Percentiles rank a stretch among this genome's conserved stretches.
These are phyloP conservation scores for Aphaenogaster floridana DNA, from an alignment of 1,140 invertebrate species.

Conservation along the genomic window DNA sequence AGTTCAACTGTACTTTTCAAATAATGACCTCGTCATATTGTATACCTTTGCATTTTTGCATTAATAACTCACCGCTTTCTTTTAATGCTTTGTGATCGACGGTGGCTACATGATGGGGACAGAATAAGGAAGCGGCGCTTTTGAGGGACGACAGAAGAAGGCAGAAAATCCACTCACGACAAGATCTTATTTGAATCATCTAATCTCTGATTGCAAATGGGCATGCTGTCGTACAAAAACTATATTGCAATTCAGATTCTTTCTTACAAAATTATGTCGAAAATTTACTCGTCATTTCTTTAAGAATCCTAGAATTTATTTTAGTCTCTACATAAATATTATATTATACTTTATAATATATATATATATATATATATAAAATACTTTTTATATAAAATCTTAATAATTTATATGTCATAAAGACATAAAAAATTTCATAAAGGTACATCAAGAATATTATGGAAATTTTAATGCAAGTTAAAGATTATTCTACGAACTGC, in stretches of 20 bases:
- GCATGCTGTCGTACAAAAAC: neutral
- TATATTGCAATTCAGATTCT: neutral
- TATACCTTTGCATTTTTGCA: conserved; percentile 85
- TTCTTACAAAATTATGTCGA: neutral
- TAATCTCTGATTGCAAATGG: conserved; percentile 1
- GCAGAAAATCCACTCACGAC: neutral
- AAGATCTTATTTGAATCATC: neutral
- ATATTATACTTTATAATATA: no score
- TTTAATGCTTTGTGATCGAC: conserved; percentile 76
- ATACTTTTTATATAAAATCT: no score
- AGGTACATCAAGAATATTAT: no score
- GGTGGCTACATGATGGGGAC: neutral
- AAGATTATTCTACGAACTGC: no score
- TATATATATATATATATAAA: no score
- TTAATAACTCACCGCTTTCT: conserved; percentile 77
- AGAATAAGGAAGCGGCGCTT: neutral
- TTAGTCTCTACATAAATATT: neutral
- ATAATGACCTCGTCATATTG: conserved; percentile 84
- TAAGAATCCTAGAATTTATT: neutral
- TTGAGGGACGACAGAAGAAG: neutral
- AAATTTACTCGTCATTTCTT: neutral
- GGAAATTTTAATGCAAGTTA: no score
- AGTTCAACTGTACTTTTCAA: conserved; percentile 83
- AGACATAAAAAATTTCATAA: no score
- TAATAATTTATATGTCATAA: no score